These are phyloP conservation scores for Oscheius sp. DNA, from an alignment of 1,140 invertebrate genomes.

Conservation along the genomic window DNA sequence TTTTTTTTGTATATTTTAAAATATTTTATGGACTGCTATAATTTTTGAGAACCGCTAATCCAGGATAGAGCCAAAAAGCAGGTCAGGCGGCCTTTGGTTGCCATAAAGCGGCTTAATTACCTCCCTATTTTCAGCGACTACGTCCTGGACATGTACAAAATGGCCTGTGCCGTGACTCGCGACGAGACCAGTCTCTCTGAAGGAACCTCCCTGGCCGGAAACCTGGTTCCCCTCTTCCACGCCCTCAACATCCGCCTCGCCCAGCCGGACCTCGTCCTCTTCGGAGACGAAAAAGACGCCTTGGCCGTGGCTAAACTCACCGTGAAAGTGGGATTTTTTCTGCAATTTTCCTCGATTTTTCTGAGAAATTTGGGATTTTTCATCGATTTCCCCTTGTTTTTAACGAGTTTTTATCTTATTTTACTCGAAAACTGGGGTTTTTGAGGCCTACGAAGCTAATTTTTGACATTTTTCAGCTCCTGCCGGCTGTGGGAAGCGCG, in stretches of 20 bases:
- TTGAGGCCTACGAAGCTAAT: too few species aligned
- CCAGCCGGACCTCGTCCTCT: constrained; percentile 10
- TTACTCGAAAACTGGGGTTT: constrained; percentile 4
- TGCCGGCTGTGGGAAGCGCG: constrained; percentile 21
- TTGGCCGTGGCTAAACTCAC: background rate
- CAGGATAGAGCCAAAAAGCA: too few species aligned
- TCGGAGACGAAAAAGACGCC: constrained; percentile 17
- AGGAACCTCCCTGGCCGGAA: constrained; percentile 61
- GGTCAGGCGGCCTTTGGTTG: too few species aligned
- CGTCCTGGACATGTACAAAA: constrained; percentile 88
- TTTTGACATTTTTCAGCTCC: constrained; percentile 13
- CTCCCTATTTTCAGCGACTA: constrained; percentile 74
- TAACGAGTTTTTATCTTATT: background rate
- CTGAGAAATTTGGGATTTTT: background rate
- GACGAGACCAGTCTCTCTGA: constrained; percentile 90
- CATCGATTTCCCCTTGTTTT: constrained; percentile 22
- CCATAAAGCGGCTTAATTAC: too few species aligned
- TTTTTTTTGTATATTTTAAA: too few species aligned
- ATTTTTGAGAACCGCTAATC: constrained; percentile 87
- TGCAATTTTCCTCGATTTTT: background rate
- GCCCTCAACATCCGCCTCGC: constrained; percentile 17
- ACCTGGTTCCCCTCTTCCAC: constrained; percentile 34
- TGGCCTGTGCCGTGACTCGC: constrained; percentile 86
- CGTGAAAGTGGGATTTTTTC: constrained; percentile 11
- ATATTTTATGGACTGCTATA: too few species aligned